Evolutionary conservation across 2,888 invertebrate species (phyloP).

Genomic region (Rhingia campestris): DNA sequence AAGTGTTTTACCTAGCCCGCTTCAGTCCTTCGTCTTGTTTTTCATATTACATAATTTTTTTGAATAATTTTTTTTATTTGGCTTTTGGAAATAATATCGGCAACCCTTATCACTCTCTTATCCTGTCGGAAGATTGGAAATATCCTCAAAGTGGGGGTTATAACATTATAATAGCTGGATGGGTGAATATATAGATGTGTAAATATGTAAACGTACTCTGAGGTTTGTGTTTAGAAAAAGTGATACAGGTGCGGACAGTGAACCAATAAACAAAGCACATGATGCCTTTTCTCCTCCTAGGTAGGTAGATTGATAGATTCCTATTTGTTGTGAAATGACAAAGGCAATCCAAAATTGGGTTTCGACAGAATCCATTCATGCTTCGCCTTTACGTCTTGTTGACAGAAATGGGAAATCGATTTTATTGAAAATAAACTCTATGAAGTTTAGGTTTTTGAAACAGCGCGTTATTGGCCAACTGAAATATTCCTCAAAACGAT

Average conservation of each 20-base stretch:
- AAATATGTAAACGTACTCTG: slow-evolving; percentile 21
- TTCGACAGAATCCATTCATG: slow-evolving; percentile 8
- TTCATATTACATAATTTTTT: slow-evolving; percentile 1
- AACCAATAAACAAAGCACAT: slow-evolving; percentile 48
- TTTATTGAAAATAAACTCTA: neutral
- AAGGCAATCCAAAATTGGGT: slow-evolving; percentile 6
- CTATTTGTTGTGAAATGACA: slow-evolving; percentile 44
- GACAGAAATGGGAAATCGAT: neutral
- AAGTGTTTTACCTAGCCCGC: slow-evolving; percentile 54
- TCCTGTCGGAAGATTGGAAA: slow-evolving; percentile 49
- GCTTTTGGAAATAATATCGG: slow-evolving; percentile 37
- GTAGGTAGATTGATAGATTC: slow-evolving; percentile 19
- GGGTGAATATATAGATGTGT: slow-evolving; percentile 1
- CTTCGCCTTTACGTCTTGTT: neutral
- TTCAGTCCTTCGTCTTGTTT: slow-evolving; percentile 34
- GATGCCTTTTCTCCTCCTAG: slow-evolving; percentile 43
- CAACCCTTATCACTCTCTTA: slow-evolving; percentile 62
- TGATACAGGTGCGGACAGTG: slow-evolving; percentile 22
- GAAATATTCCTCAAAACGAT: too few species aligned
- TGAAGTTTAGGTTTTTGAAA: too few species aligned
- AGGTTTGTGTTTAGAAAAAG: slow-evolving; percentile 36
- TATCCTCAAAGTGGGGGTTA: slow-evolving; percentile 42
- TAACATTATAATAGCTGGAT: slow-evolving; percentile 43
- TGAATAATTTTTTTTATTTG: slow-evolving; percentile 19
- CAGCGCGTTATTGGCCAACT: too few species aligned